phyloP scores from a whole-genome alignment of 2,113 vertebrate species.

The Nettapus auritus region DNA sequence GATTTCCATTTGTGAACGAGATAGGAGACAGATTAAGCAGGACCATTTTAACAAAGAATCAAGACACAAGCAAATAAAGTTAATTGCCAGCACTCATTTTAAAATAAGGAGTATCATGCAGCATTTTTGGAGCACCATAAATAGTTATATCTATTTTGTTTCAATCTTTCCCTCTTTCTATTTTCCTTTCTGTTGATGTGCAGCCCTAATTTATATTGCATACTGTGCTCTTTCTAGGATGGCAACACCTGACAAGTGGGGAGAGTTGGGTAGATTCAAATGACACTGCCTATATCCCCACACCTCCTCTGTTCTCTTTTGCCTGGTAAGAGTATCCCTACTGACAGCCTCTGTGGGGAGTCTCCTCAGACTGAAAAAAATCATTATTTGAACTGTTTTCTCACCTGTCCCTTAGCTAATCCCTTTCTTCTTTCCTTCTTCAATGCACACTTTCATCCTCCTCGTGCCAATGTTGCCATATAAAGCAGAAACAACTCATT shows the following conservation, averaged over 20 bases:
- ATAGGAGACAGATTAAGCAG: neutral
- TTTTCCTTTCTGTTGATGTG: neutral
- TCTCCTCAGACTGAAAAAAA: neutral
- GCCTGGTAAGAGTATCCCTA: no score
- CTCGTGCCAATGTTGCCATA: neutral
- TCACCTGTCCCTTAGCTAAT: neutral
- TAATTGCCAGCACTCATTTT: neutral
- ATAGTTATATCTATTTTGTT: neutral
- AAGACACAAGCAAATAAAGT: neutral
- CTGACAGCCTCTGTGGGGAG: fast-evolving
- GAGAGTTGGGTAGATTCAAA: fast-evolving
- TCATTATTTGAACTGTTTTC: neutral
- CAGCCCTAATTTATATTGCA: fast-evolving
- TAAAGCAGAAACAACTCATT: neutral
- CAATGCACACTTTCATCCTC: neutral
- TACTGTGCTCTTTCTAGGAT: neutral
- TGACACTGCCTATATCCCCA: neutral
- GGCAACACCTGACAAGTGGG: neutral
- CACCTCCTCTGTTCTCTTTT: neutral
- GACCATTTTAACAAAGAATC: neutral
- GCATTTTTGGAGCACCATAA: neutral
- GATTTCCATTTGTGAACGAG: neutral
- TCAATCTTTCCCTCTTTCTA: neutral
- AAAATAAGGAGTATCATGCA: neutral
- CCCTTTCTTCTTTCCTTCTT: neutral